Evolutionary conservation across 1,140 invertebrate species (phyloP).

Genomic region (Trialeurodes vaporariorum): DNA sequence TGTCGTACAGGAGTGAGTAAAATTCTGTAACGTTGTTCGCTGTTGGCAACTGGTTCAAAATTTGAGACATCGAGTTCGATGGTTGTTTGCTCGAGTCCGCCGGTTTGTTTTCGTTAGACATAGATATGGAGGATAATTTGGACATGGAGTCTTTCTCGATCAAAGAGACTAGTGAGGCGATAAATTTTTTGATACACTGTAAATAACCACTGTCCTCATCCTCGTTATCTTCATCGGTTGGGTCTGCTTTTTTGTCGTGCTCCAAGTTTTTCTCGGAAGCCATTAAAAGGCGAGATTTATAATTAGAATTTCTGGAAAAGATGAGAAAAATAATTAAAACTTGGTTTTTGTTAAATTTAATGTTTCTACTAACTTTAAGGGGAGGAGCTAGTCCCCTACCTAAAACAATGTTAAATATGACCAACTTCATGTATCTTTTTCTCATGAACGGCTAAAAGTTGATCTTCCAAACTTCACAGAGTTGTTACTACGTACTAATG

Average conservation of each 20-base stretch:
- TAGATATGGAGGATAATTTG: neutral
- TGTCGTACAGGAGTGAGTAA: slow-evolving; percentile 82
- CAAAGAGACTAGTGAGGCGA: neutral
- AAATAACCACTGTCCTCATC: neutral
- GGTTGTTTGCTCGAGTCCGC: neutral
- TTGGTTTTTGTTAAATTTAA: too few species aligned
- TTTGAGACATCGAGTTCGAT: neutral
- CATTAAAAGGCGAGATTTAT: neutral
- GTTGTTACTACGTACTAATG: too few species aligned
- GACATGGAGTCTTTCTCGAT: neutral
- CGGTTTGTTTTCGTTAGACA: neutral
- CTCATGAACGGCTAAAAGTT: too few species aligned
- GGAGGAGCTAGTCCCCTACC: too few species aligned
- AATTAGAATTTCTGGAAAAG: slow-evolving; percentile 1
- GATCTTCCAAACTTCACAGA: too few species aligned
- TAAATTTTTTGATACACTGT: neutral
- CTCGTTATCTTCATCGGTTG: neutral
- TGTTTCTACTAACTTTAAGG: too few species aligned
- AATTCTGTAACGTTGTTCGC: slow-evolving; percentile 66
- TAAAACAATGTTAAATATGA: too few species aligned
- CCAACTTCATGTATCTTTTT: too few species aligned
- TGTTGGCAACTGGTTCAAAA: slow-evolving; percentile 4
- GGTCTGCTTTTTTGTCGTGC: neutral
- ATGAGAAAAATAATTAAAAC: slow-evolving; percentile 4
- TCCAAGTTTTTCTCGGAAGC: neutral